Conservation (phyloP, 2,113 vertebrate species). For the Puma concolor region DNA sequence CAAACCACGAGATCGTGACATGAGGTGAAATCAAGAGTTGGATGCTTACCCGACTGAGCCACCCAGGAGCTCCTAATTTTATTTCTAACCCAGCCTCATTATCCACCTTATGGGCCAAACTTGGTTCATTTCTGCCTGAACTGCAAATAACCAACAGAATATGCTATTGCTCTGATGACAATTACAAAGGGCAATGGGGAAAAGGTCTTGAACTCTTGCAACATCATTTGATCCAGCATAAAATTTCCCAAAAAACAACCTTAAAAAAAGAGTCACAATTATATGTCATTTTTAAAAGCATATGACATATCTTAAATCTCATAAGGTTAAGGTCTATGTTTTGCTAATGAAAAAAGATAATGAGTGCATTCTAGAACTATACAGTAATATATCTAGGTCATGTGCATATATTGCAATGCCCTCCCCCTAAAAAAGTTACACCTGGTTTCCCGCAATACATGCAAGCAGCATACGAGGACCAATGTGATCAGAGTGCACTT, state of each 20-base stretch:
- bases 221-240: neutral
- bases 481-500: neutral
- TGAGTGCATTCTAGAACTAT: neutral
- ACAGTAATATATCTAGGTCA: neutral
- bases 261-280: neutral
- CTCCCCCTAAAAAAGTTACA: neutral
- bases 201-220: neutral
- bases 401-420: neutral
- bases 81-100: neutral
- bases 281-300: neutral
- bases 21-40: too few relatives aligned
- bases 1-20: too few relatives aligned
- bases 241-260: neutral
- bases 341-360: neutral
- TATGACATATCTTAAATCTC: neutral
- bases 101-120: neutral
- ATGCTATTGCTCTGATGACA: neutral
- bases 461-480: neutral
- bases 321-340: neutral
- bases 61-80: neutral
- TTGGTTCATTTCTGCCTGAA: neutral
- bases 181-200: neutral
- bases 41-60: too few relatives aligned
- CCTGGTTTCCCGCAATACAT: neutral
- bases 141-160: neutral